Percentiles rank a stretch among this genome's conserved stretches.
Evolutionary conservation across 2,797 vertebrate species (phyloP).

Genomic region (Cuniculus paca): DNA sequence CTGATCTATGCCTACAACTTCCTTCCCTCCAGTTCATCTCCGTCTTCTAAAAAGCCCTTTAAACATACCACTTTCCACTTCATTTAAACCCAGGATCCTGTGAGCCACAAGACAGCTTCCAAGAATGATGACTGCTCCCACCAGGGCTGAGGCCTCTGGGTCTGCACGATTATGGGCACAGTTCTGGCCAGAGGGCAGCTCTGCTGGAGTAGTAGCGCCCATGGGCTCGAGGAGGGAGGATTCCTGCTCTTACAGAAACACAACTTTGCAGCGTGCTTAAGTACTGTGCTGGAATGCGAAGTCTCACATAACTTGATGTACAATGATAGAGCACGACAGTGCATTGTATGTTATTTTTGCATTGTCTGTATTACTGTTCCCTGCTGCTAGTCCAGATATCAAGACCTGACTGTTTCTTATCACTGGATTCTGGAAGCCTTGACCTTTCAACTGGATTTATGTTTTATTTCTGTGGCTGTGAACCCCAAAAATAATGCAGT

Average conservation of each 20-base stretch:
- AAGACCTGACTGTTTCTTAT: conserved; percentile 66
- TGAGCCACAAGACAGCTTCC: conserved; percentile 12
- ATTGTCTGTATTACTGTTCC: not conserved
- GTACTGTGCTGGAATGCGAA: not conserved
- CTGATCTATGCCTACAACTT: not conserved
- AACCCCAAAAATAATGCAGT: conserved; percentile 74
- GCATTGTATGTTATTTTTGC: not conserved
- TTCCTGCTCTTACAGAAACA: not conserved
- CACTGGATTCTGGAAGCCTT: conserved; percentile 29
- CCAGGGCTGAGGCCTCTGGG: not conserved
- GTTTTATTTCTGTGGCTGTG: conserved; percentile 72
- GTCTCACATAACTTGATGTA: not conserved
- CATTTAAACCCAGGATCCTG: not conserved
- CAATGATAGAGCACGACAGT: not conserved
- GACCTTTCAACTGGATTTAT: conserved; percentile 46
- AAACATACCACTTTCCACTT: not conserved
- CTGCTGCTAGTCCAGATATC: not conserved
- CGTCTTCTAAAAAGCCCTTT: conserved; percentile 5
- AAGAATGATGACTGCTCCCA: not conserved
- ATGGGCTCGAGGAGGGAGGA: not conserved
- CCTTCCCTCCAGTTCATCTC: not conserved
- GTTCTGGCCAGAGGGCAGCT: not conserved
- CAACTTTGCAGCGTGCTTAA: not conserved
- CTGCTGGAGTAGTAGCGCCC: not conserved
- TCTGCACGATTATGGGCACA: not conserved